Evolutionary conservation across 2,888 invertebrate species (phyloP), one percentile per base, ranked within the genome.

Genomic region (Parnassius glacialis): DNA sequence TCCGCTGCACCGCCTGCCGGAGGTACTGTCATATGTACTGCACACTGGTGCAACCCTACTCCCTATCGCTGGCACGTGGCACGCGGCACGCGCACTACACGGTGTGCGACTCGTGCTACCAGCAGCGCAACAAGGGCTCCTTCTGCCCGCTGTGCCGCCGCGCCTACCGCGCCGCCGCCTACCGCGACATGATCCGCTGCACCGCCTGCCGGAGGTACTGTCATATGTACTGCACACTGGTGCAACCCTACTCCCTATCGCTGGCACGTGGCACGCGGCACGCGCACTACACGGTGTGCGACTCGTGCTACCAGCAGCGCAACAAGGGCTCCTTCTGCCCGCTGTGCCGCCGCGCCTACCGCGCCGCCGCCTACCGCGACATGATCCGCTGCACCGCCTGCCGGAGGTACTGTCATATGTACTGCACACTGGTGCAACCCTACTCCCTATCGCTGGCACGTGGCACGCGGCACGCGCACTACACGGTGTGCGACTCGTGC

Each of bases 91-190:
- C 97, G 67, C 98, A 99, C 92, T 99, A 97, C 92, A 97, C 98
- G 0, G 97, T 99, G 68, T 99, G 99, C 90, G 99, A 99, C 93
- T 98, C 98, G 52, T 99, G 99, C 90, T 99, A 99, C 91, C 99
- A 99, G 85, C 98, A 98, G 85, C 93, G 98, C 58, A 99, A 99
- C 90, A 99, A 99, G 88, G 98, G 98, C 64, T 96, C 96, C 65
- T 97, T 96, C 68, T 99, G 99, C 87, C 98, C 98, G 44, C 93
- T 99, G 55, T 99, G 99, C 86, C 95, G 96, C 69, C 95, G 97
- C 75, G 98, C 98, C 1, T 99, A 99, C 90, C 93, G 98, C 68
- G 97, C 98, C 65, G 97, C 97, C 68, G 97, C 97, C 45, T 96
- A 98, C 87, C 94, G 97, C 70, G 97, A 97, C 87, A 98, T 99